A percentile compares a stretch with the other conserved stretches of the same genome.
Conservation (phyloP, 2,797 vertebrate species). For the Hydrophis major region DNA sequence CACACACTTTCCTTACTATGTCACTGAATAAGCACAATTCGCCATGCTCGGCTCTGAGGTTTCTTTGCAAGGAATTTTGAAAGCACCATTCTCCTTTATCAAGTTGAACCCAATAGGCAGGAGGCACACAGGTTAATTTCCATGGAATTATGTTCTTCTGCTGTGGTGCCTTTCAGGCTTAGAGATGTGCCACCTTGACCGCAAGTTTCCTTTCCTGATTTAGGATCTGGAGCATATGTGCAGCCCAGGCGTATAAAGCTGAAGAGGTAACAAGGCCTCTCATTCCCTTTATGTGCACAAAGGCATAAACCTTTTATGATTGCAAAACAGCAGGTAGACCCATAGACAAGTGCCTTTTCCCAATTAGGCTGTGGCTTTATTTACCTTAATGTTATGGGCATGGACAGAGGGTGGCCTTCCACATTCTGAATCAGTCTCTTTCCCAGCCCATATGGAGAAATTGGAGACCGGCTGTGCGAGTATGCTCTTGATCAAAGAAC, state of each 20-base stretch:
- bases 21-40: background rate
- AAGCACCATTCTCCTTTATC: background rate
- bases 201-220: background rate
- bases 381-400: background rate
- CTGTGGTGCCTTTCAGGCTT: background rate
- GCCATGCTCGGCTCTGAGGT: background rate
- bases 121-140: background rate
- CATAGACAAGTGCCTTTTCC: background rate
- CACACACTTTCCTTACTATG: background rate
- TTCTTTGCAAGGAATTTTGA: background rate
- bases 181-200: background rate
- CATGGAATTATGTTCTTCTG: background rate
- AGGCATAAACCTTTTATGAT: background rate
- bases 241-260: background rate
- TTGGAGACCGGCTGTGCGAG: background rate
- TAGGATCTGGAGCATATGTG: background rate
- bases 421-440: background rate
- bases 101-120: background rate
- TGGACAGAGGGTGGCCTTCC: background rate
- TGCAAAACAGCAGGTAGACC: background rate
- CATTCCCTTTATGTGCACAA: background rate
- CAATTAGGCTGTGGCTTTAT: background rate
- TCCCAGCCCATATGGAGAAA: background rate
- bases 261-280: background rate
- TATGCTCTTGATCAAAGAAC: background rate